Conservation (phyloP, 2,113 vertebrate species). For the Alligator mississippiensis region DNA sequence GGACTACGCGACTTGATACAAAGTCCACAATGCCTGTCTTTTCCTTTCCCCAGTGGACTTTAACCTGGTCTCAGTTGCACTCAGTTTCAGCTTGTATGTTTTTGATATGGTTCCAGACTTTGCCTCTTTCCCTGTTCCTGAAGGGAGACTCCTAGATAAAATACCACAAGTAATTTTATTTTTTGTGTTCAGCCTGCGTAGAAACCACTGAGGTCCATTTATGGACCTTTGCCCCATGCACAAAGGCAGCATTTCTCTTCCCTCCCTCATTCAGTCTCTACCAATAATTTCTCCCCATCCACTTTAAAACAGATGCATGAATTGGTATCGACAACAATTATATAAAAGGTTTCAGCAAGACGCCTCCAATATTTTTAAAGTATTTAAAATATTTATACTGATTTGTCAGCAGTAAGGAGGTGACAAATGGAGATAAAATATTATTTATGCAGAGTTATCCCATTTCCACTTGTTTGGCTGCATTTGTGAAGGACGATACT, state of each 20-base stretch:
- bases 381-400: conserved; percentile 49
- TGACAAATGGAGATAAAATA: conserved; percentile 41
- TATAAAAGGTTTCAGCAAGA: conserved; percentile 19
- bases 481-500: conserved; percentile 37
- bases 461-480: conserved; percentile 59
- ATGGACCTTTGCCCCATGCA: no score
- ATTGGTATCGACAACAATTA: background rate
- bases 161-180: background rate
- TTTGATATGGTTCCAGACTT: background rate
- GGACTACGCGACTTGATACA: background rate
- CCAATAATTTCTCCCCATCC: background rate
- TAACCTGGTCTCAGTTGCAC: background rate
- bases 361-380: background rate
- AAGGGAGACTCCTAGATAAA: background rate
- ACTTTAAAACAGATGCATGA: background rate
- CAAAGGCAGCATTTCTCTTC: background rate
- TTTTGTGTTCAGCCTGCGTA: background rate
- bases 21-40: background rate
- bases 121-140: background rate
- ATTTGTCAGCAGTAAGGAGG: conserved; percentile 51
- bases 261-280: background rate
- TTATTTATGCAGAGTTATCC: conserved; percentile 56
- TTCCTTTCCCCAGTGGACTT: background rate
- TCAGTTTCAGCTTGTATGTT: no score
- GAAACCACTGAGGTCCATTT: no score